phyloP scores from a whole-genome alignment of 1,140 invertebrate species.

The Eumaeus atala region DNA sequence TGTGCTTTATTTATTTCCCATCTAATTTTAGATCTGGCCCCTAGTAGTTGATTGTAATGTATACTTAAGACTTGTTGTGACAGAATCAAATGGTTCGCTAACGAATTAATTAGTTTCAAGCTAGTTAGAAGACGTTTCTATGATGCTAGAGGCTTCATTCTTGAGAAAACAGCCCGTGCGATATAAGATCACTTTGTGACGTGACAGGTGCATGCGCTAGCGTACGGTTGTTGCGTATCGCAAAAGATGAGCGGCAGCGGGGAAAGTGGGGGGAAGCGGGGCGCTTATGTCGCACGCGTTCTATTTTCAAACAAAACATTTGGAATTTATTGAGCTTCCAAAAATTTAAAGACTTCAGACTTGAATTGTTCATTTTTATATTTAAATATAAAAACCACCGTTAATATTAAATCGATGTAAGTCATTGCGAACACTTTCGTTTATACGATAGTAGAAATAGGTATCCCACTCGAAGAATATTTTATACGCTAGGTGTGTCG shows the following conservation, averaged over 20 bases:
- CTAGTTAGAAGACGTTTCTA: neutral
- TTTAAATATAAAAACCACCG: slow-evolving; percentile 7
- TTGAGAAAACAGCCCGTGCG: too few relatives aligned
- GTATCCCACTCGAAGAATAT: neutral
- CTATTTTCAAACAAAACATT: too few relatives aligned
- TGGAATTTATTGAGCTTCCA: neutral
- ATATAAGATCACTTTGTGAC: too few relatives aligned
- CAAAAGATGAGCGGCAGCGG: too few relatives aligned
- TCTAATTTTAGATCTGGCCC: slow-evolving; percentile 50
- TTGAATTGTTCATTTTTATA: slow-evolving; percentile 9
- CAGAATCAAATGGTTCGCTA: neutral
- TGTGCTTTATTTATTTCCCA: slow-evolving; percentile 42
- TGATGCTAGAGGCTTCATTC: too few relatives aligned
- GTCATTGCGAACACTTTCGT: neutral
- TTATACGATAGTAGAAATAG: slow-evolving; percentile 3
- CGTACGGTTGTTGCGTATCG: too few relatives aligned
- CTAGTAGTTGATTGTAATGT: slow-evolving; percentile 42
- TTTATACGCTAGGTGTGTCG: slow-evolving; percentile 1
- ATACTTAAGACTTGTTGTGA: slow-evolving; percentile 18
- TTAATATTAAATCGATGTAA: slow-evolving; percentile 8
- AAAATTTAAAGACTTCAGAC: slow-evolving; percentile 1
- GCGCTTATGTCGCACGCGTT: too few relatives aligned
- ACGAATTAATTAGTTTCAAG: neutral
- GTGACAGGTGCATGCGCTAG: too few relatives aligned
- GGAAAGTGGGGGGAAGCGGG: too few relatives aligned